Base-by-base conservation (phyloP, 2,797 vertebrate genomes). In the Chelonia mydas region DNA sequence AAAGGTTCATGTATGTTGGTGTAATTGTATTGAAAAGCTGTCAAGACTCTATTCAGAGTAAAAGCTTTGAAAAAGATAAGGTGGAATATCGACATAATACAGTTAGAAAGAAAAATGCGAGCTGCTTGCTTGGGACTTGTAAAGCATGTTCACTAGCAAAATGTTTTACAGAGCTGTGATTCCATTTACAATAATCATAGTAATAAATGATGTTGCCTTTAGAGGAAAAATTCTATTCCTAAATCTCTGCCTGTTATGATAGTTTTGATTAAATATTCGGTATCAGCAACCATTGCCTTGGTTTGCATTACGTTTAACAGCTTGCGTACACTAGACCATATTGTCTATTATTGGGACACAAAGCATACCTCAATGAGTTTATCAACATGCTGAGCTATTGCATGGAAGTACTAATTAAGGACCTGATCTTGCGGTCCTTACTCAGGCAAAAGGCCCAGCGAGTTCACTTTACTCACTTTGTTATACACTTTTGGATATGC, bases 21-120 rank as follows among this genome's bases (percentile, higher is more conserved):
- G 51, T 74, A 89, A 92, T 65, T 61, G 74, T 74, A 89, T 65
- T 80, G 54, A 89, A 86, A 94, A 92, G 27, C 72, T 59, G 80
- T 89, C 84, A 86, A 93, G 84, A 57, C 78, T 77, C 45, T 59
- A 59, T 53, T 89, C 55, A 54, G 78, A 78, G 57, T 81, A 79
- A 89, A 92, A n/a, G 51, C 76, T 54, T 59, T 91, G 90, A 84
- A 19, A 49, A 74, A 49, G 37, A 33, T 72, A 33, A 41, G 78
- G 50, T 28, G 28, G 50, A 59, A 7, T 33, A 28, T 79, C 19
- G 17, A 90, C 45, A 87, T 78, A 54, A 81, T 74, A 37, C 82
- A 77, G 55, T 31, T 10, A 55, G n/a, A 77, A 51, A 84, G 50
- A 55, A 83, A 89, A 93, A 78, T n/a, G 28, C 1, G 37, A 37